phyloP scores from a whole-genome alignment of 1,140 invertebrate genomes.

The Sycobia sp. region DNA sequence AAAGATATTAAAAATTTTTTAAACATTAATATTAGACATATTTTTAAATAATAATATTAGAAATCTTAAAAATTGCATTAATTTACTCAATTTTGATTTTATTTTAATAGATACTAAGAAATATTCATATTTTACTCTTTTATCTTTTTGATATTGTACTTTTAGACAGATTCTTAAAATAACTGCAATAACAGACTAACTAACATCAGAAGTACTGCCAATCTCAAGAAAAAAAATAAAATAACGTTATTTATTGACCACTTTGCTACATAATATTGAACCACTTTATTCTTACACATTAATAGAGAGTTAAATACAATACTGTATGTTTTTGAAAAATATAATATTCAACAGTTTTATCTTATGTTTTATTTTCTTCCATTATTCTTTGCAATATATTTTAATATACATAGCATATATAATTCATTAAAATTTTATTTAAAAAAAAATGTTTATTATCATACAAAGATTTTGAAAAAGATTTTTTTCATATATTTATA shows the following conservation, averaged over 20 bases:
- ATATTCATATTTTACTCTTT: neutral
- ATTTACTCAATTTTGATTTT: neutral
- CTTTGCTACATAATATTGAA: conserved; percentile 18
- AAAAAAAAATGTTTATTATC: too few relatives aligned
- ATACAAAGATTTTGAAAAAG: too few relatives aligned
- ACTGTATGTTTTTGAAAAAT: conserved; percentile 35
- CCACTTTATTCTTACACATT: conserved; percentile 1
- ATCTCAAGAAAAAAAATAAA: neutral
- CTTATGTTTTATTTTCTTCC: too few relatives aligned
- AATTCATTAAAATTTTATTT: too few relatives aligned
- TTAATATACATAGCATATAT: too few relatives aligned
- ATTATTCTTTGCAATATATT: too few relatives aligned
- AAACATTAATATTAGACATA: too few relatives aligned
- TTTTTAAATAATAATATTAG: too few relatives aligned
- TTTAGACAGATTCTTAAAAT: neutral
- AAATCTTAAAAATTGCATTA: neutral
- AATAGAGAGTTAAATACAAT: conserved; percentile 2
- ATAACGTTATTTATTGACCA: neutral
- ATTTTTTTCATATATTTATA: too few relatives aligned
- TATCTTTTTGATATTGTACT: too few relatives aligned
- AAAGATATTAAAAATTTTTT: neutral
- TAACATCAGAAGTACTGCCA: neutral
- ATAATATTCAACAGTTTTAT: too few relatives aligned
- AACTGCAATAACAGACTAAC: conserved; percentile 1
- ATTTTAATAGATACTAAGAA: neutral